A percentile compares a stretch with the other conserved stretches of the same genome.
phyloP scores from a whole-genome alignment of 2,888 invertebrate species.

The Trichopoda pennipes region DNA sequence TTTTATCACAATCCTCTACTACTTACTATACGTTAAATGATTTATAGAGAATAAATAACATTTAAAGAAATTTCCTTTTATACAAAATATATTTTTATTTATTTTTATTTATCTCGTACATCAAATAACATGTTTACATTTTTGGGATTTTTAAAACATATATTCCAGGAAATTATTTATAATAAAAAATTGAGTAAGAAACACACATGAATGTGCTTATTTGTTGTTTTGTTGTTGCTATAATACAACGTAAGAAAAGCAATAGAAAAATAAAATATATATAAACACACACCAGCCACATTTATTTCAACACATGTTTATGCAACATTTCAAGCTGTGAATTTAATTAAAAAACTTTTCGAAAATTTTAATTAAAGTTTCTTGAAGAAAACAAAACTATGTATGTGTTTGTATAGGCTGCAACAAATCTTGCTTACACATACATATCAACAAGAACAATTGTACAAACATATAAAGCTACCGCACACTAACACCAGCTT shows the following conservation, averaged over 20 bases:
- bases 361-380: constrained; percentile 67
- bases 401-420: constrained; percentile 2
- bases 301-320: constrained; percentile 67
- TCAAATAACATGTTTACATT: constrained; percentile 16
- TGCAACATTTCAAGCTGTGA: constrained; percentile 69
- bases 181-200: no score
- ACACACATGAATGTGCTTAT: no score
- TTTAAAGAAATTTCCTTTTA: not conserved
- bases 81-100: constrained; percentile 17
- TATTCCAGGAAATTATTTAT: constrained; percentile 1
- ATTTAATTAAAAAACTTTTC: constrained; percentile 69
- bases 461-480: not conserved
- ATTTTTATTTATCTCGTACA: constrained; percentile 22
- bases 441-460: not conserved
- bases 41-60: constrained; percentile 23
- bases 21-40: constrained; percentile 18
- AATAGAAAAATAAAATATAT: constrained; percentile 1
- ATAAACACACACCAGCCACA: constrained; percentile 41
- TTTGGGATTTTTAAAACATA: not conserved
- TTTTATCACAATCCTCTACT: no score
- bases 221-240: not conserved
- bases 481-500: not conserved
- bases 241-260: not conserved
- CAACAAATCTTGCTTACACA: constrained; percentile 4
- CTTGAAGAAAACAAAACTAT: constrained; percentile 64